These are phyloP conservation scores for Drosophila bocki DNA, from an alignment of 1,140 invertebrate species.

Conservation along the genomic window DNA sequence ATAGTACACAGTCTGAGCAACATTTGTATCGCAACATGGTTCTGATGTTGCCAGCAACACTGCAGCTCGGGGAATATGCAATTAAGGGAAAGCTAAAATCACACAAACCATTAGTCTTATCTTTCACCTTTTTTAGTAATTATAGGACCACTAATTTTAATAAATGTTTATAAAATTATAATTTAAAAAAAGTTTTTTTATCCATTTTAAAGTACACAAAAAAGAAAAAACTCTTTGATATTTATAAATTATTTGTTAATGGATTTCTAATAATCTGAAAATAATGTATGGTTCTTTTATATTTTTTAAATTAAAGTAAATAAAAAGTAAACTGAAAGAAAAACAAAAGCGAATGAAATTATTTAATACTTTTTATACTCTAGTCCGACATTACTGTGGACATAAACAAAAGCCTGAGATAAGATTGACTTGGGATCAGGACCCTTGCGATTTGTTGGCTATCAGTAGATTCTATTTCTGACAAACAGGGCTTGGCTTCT, in stretches of 20 bases:
- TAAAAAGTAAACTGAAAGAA: too few species aligned
- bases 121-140: background rate
- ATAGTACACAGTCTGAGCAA: conserved; percentile 8
- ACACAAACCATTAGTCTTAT: background rate
- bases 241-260: too few species aligned
- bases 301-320: too few species aligned
- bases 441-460: background rate
- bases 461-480: background rate
- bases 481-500: background rate
- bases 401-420: background rate
- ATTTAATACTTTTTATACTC: background rate
- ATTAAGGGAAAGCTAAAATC: background rate
- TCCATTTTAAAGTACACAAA: too few species aligned
- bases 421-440: background rate
- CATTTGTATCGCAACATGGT: conserved; percentile 7
- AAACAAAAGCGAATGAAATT: too few species aligned
- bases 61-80: background rate
- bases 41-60: background rate
- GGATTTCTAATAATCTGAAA: too few species aligned
- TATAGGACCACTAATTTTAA: background rate
- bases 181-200: too few species aligned
- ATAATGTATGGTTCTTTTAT: too few species aligned
- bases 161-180: background rate
- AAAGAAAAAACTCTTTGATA: too few species aligned
- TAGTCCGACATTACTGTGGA: background rate